These are phyloP conservation scores for Scaptodrosophila latifasciaeformis DNA, from an alignment of 2,888 invertebrate genomes.

Conservation along the genomic window DNA sequence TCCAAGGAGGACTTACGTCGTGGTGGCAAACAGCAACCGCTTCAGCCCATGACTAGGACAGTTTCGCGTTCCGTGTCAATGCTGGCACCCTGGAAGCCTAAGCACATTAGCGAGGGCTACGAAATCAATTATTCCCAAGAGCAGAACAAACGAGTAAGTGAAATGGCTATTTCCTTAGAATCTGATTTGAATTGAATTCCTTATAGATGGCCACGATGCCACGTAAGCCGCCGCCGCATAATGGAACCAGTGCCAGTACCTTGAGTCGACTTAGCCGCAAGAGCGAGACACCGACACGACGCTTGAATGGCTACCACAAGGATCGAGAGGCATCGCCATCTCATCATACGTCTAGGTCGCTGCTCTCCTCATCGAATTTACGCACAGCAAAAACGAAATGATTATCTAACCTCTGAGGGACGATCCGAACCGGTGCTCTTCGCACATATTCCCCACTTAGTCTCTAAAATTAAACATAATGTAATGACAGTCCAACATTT, in stretches of 20 bases:
- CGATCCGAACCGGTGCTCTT: constrained; percentile 41
- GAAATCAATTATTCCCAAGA: constrained; percentile 87
- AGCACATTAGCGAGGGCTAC: constrained; percentile 82
- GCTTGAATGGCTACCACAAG: constrained; percentile 57
- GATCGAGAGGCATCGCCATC: constrained; percentile 52
- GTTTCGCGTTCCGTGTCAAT: constrained; percentile 88
- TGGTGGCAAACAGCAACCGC: constrained; percentile 46
- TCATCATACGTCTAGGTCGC: constrained; percentile 66
- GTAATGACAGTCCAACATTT: background rate
- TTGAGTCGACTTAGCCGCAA: constrained; percentile 64
- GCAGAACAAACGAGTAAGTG: constrained; percentile 69
- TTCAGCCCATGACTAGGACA: constrained; percentile 79
- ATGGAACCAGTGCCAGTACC: constrained; percentile 62
- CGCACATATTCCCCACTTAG: constrained; percentile 36
- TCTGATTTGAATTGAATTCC: background rate
- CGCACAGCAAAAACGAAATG: constrained; percentile 56
- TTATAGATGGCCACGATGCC: constrained; percentile 71
- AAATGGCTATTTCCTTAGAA: background rate
- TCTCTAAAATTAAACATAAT: constrained; percentile 19
- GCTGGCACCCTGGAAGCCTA: constrained; percentile 89
- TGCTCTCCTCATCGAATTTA: constrained; percentile 69
- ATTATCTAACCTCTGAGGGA: constrained; percentile 4
- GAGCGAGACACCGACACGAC: constrained; percentile 50
- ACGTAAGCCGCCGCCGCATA: constrained; percentile 64
- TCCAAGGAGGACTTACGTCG: constrained; percentile 86